phyloP scores from a whole-genome alignment of 2,113 vertebrate genomes.

The Pseudopipra pipra region DNA sequence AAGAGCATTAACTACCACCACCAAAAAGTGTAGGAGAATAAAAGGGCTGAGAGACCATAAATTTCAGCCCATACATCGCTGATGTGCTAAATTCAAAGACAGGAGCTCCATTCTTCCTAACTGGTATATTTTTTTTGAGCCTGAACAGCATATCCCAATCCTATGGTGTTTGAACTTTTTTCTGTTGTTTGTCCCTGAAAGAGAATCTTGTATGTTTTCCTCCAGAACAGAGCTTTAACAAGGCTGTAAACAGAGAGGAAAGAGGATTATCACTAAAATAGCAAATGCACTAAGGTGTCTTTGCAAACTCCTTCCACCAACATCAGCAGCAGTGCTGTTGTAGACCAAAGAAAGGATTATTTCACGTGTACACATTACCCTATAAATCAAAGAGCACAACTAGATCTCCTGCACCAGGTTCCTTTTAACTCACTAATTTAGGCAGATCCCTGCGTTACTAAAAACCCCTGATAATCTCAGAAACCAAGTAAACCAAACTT shows the following conservation, averaged over 20 bases:
- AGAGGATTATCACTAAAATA: background rate
- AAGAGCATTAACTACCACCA: background rate
- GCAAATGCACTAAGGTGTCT: background rate
- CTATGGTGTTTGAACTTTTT: background rate
- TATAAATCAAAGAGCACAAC: background rate
- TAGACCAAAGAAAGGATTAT: background rate
- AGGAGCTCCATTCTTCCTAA: background rate
- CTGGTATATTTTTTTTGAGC: background rate
- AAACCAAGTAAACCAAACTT: background rate
- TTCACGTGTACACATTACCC: background rate
- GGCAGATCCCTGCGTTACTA: background rate
- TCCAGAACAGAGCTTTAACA: background rate
- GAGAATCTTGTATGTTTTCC: background rate
- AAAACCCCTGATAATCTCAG: background rate
- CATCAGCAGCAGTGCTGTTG: background rate
- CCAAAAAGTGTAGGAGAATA: background rate
- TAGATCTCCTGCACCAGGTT: background rate
- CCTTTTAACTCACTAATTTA: background rate
- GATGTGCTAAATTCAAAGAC: background rate
- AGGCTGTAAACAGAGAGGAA: background rate
- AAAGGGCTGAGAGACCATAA: background rate
- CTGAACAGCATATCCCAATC: background rate
- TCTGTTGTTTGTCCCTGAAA: background rate
- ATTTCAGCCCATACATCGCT: background rate
- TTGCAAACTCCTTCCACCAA: background rate